Evolutionary conservation across 1,140 invertebrate genomes (phyloP), one percentile per base, ranked within the genome.

Genomic region (Triops longicaudatus): DNA sequence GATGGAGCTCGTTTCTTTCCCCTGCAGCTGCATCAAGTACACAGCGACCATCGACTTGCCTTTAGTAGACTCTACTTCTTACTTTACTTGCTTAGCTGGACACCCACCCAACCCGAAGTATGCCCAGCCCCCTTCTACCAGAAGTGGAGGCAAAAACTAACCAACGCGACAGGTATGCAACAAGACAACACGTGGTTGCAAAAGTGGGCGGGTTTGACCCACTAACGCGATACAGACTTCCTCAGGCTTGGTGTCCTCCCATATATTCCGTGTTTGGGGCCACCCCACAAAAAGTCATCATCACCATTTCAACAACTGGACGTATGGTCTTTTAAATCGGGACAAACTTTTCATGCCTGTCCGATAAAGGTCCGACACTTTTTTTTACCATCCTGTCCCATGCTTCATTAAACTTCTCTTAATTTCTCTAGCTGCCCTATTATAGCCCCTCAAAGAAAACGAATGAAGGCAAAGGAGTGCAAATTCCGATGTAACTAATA

Each of bases 261-360:
- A 63, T 63, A 63, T 22, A 63, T 63, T 37, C 50, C 50, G 10
- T 63, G 17, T 63, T 63, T 63, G 50, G 50, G 50, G 50, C 50
- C 50, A 63, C 50, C 50, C 50, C 50, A 63, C 50, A 63, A 63
- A 63, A 63, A 63, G 50, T 63, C 50, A 63, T 63, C 50, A 63
- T 63, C 50, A 63, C 50, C n/a, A 63, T 63, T 63, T 63, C 50
- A 63, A 63, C 50, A 63, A 22, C 50, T 63, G 50, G 50, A 63
- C 22, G 50, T 63, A 63, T 63, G 50, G 17, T n/a, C 10, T 22
- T 63, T 22, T n/a, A 63, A 63, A n/a, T 22, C 22, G 50, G 50
- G 50, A 63, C 50, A 63, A 63, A 63, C 50, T 63, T 63, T 63
- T 63, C 50, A 9, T 63, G 50, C 50, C 50, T 63, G 22, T 63